Evolutionary conservation across 1,140 invertebrate genomes (phyloP).

Genomic region (Pseudobourletiella spinata): DNA sequence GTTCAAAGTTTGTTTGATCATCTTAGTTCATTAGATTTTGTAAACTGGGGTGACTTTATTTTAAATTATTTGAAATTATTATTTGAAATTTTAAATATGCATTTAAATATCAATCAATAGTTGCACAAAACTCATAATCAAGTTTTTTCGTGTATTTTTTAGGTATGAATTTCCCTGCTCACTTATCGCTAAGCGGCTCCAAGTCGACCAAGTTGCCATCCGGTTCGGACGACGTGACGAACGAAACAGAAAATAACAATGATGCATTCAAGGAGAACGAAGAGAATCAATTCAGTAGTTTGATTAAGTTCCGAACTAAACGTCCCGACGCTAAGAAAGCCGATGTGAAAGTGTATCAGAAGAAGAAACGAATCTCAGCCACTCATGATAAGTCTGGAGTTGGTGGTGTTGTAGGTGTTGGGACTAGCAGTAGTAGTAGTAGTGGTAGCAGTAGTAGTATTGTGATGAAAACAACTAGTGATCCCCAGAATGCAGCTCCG

Average conservation of each 20-base stretch:
- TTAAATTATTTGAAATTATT: too few species aligned
- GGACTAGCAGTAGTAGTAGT: background rate
- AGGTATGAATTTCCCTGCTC: background rate
- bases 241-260: background rate
- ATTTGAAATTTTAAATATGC: too few species aligned
- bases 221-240: too few species aligned
- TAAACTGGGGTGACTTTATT: too few species aligned
- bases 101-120: too few species aligned
- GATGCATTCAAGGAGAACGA: background rate
- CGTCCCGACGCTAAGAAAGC: background rate
- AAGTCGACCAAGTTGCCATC: background rate
- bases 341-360: background rate
- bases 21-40: too few species aligned
- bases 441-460: background rate
- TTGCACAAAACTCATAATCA: too few species aligned
- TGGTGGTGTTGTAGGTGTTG: background rate
- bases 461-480: background rate
- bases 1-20: too few species aligned
- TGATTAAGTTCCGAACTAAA: background rate
- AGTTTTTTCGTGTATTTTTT: too few species aligned
- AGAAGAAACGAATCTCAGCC: conserved; percentile 4
- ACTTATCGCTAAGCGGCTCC: background rate
- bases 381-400: background rate
- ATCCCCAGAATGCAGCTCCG: background rate
- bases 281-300: background rate